phyloP scores from a whole-genome alignment of 1,140 invertebrate species.

The Cydia splendana region DNA sequence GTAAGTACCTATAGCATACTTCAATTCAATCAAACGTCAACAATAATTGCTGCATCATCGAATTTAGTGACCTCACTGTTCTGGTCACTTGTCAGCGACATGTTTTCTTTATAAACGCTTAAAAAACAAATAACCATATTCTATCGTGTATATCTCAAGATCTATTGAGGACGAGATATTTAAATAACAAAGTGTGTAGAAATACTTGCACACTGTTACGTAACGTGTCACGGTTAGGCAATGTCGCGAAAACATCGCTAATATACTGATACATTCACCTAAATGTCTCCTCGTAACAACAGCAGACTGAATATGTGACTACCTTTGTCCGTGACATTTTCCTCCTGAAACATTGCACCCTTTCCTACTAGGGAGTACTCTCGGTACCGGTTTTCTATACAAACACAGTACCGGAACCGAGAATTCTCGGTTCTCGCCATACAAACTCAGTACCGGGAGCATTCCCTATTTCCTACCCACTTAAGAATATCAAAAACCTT shows the following conservation, averaged over 20 bases:
- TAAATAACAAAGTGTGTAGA: conserved; percentile 8
- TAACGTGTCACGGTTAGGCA: conserved; percentile 5
- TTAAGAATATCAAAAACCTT: too few species aligned
- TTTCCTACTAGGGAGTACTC: too few species aligned
- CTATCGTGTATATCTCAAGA: not conserved
- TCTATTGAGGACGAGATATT: conserved; percentile 13
- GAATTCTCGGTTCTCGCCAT: too few species aligned
- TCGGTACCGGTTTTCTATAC: too few species aligned
- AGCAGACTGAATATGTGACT: not conserved
- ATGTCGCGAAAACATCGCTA: conserved; percentile 10
- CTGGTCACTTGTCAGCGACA: not conserved
- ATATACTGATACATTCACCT: not conserved
- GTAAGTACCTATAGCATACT: not conserved
- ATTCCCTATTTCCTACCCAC: too few species aligned
- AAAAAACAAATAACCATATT: not conserved
- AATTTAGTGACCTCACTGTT: not conserved
- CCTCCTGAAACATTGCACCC: too few species aligned
- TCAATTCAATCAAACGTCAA: not conserved
- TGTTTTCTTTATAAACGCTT: not conserved
- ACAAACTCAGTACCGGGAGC: too few species aligned
- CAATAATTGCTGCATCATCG: not conserved
- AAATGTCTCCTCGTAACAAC: not conserved
- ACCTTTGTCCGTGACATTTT: too few species aligned
- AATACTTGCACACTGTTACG: not conserved
- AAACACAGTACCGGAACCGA: too few species aligned